phyloP scores from a whole-genome alignment of 2,797 vertebrate genomes.

The Huso huso region DNA sequence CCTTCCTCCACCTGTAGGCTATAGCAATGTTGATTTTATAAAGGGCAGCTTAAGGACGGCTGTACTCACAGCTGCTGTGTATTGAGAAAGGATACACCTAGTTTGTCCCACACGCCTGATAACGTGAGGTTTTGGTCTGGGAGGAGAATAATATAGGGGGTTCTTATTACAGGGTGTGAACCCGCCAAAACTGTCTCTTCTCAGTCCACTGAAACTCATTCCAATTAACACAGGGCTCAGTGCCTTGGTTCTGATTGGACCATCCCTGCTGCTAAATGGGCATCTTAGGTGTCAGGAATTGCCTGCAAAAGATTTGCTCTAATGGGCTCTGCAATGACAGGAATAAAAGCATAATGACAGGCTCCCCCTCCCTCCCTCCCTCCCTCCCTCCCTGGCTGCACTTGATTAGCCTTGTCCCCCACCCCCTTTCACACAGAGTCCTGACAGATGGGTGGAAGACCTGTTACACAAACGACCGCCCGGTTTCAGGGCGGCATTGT shows the following conservation, averaged over 20 bases:
- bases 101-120: too few relatives aligned
- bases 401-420: slow-evolving; percentile 66
- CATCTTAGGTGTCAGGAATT: slow-evolving; percentile 68
- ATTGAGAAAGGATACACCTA: too few relatives aligned
- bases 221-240: slow-evolving; percentile 77
- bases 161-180: too few relatives aligned
- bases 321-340: slow-evolving; percentile 63
- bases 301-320: slow-evolving; percentile 58
- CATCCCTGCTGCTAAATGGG: slow-evolving; percentile 68
- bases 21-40: too few relatives aligned
- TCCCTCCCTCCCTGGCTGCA: slow-evolving; percentile 55
- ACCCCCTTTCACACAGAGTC: slow-evolving; percentile 53
- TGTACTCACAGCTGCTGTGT: too few relatives aligned
- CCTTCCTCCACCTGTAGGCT: too few relatives aligned
- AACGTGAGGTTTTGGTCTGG: too few relatives aligned
- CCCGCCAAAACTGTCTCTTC: too few relatives aligned
- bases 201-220: slow-evolving; percentile 4
- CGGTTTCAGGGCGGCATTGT: slow-evolving; percentile 68
- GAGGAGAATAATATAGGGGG: too few relatives aligned
- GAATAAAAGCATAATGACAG: slow-evolving; percentile 75
- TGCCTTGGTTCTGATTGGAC: slow-evolving; percentile 62
- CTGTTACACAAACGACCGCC: slow-evolving; percentile 63
- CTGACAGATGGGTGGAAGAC: slow-evolving; percentile 76
- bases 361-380: slow-evolving; percentile 61
- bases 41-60: too few relatives aligned